Evolutionary conservation across 1,140 invertebrate genomes (phyloP).

Genomic region (Harpegnathos saltator): DNA sequence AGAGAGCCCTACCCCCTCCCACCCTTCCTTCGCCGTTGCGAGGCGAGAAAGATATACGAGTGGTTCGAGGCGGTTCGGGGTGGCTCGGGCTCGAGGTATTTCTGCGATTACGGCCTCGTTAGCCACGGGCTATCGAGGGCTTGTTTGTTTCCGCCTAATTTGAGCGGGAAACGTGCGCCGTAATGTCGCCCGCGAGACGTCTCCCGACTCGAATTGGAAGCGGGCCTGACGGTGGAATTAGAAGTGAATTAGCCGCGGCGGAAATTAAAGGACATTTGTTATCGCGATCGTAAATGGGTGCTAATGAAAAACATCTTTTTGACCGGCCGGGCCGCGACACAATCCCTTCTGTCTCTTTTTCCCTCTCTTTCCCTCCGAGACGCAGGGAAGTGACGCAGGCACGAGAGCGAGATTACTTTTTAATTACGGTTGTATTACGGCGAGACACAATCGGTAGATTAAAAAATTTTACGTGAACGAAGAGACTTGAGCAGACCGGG

Average conservation of each 20-base stretch:
- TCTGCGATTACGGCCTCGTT: conserved; percentile 78
- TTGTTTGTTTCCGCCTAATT: conserved; percentile 75
- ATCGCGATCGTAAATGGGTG: conserved; percentile 28
- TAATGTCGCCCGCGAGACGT: conserved; percentile 29
- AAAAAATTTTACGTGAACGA: conserved; percentile 6
- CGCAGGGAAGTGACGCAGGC: too few relatives aligned
- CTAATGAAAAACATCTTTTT: conserved; percentile 12
- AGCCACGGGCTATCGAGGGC: conserved; percentile 71
- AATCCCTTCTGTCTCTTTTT: neutral
- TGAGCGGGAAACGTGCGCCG: conserved; percentile 53
- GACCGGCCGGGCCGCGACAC: conserved; percentile 19
- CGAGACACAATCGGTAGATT: conserved; percentile 7
- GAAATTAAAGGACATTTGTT: conserved; percentile 27
- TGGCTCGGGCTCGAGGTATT: conserved; percentile 67
- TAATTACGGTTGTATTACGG: conserved; percentile 36
- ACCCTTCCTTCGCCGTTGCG: neutral
- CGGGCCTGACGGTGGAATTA: conserved; percentile 8
- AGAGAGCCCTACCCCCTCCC: neutral
- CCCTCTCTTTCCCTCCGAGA: too few relatives aligned
- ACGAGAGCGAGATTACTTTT: conserved; percentile 28
- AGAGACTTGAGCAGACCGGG: neutral
- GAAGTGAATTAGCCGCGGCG: conserved; percentile 37
- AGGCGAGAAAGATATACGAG: conserved; percentile 19
- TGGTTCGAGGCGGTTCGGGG: conserved; percentile 48
- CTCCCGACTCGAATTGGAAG: conserved; percentile 19